Percentiles rank a stretch among this genome's conserved stretches.
Conservation (phyloP, 2,888 invertebrate genomes). For the Calameuta pallipes region DNA sequence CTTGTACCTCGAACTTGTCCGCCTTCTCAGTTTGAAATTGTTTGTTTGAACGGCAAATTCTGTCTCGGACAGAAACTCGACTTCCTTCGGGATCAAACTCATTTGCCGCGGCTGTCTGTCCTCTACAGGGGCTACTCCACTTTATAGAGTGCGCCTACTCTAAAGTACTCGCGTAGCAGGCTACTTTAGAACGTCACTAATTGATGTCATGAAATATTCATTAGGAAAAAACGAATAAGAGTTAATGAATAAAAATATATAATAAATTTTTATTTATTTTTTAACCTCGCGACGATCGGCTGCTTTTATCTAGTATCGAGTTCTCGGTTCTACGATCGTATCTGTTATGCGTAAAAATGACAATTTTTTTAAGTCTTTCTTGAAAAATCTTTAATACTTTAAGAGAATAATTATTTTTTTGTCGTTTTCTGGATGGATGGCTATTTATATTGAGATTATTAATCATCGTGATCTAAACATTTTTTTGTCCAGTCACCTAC, state of each 20-base stretch:
- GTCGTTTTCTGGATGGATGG: too few species aligned
- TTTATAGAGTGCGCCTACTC: not conserved
- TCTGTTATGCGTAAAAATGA: too few species aligned
- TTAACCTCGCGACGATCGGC: too few species aligned
- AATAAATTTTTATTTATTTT: too few species aligned
- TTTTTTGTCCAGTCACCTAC: too few species aligned
- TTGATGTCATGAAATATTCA: not conserved
- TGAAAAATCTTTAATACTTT: too few species aligned
- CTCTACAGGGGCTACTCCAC: not conserved
- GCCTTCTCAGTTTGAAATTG: not conserved
- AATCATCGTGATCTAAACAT: too few species aligned
- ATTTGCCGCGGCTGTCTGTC: not conserved
- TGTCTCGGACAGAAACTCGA: not conserved
- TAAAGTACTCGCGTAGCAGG: not conserved
- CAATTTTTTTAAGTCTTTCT: too few species aligned
- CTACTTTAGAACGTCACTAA: not conserved
- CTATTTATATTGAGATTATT: too few species aligned
- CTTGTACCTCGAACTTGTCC: not conserved
- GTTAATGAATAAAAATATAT: not conserved
- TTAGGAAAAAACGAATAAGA: not conserved
- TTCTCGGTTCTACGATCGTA: too few species aligned
- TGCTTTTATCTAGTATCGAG: too few species aligned
- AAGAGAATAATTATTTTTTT: too few species aligned
- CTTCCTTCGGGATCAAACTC: not conserved
- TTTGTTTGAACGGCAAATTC: not conserved